Base-by-base conservation (phyloP, 2,113 vertebrate species). In the Rostratula benghalensis region DNA sequence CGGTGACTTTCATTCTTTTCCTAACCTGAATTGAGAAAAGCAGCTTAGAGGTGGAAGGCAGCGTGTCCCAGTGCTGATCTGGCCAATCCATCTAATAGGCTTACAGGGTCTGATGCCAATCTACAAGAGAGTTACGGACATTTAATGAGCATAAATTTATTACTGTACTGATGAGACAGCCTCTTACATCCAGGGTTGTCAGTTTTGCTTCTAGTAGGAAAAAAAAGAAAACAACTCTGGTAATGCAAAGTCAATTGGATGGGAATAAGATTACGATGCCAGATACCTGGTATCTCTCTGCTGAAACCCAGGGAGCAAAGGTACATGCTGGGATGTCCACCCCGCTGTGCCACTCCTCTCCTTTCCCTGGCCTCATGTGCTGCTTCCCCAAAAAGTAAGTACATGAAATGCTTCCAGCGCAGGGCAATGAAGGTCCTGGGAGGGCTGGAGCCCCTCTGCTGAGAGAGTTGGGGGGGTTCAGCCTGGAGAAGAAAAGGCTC, bases 31-130 rank as follows among this genome's bases (percentile, higher is more conserved):
- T 3, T 31, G 75, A 83, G 71, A 46, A 88, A 77, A 95, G 93
- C 82, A 83, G 90, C 92, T 96, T 81, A 81, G 82, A 54, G 64
- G 75, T 71, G 92, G 64, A 84, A 76, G 75, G 90, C 87, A 90
- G 85, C 46, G 1, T 24, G 39, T 93, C 67, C 93, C 73, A 6
- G 45, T 10, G 3, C 71, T 83, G 90, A 45, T 77, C 85, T 67
- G 85, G 85, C 67, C 93, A 74, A 59, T 88, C 68, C 79, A 3
- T 71, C 50, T 67, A 77, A 90, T 17, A 59, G 75, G 82, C 79
- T 96, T 74, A 77, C 7, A 7, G 78, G 27, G 22, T 27, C 76
- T 22, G 11, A 46, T 86, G 94, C 3, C 89, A 77, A 67, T 86
- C 90, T 73, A 75, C 4, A 12, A 14, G 56, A 30, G 64, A 77